Evolutionary conservation across 2,888 invertebrate genomes (phyloP), one percentile per base, ranked within the genome.

Genomic region (Drosophila nigricruria): DNA sequence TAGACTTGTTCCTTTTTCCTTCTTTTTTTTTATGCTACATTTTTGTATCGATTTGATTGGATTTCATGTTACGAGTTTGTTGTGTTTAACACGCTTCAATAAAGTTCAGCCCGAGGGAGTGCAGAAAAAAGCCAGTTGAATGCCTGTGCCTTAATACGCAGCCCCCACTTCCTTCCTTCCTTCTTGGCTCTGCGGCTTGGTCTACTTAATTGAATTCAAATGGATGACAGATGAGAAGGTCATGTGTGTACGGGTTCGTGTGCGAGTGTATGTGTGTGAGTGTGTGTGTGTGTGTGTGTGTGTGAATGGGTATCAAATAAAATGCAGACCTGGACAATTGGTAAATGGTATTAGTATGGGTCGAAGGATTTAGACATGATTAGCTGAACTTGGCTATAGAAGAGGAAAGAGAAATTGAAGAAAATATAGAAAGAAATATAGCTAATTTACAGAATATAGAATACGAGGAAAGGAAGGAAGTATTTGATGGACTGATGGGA

Each of bases 11-110:
- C 12, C 12, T 5, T 12, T 18, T 5, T 12, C n/a, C 12, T 8
- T 12, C n/a, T 9, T 43, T n/a, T 43, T 49, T 38, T 69, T 49
- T 43, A n/a, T 60, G 32, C 14, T 27, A 63, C 68, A 66, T 45
- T 70, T 71, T 73, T 87, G 88, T 88, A 88, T 88, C 88, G 87
- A 88, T 88, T 88, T 89, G 87, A 88, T 88, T 87, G 88, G 90
- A 87, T 82, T 90, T 72, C 65, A 74, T 83, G 72, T 72, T 56
- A 56, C 65, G 67, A 73, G 69, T 74, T 89, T 86, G 77, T 73
- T 83, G 81, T 73, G 63, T 78, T 80, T 79, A 63, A 77, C 76
- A 79, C 77, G 82, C 83, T 83, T 72, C 84, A 71, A 78, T 88
- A 77, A 74, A 77, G 66, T 64, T 79, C 57, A 47, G 49, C 53